A percentile compares a stretch with the other conserved stretches of the same genome.
Evolutionary conservation across 2,797 vertebrate genomes (phyloP).

Genomic region (Mus spretus): DNA sequence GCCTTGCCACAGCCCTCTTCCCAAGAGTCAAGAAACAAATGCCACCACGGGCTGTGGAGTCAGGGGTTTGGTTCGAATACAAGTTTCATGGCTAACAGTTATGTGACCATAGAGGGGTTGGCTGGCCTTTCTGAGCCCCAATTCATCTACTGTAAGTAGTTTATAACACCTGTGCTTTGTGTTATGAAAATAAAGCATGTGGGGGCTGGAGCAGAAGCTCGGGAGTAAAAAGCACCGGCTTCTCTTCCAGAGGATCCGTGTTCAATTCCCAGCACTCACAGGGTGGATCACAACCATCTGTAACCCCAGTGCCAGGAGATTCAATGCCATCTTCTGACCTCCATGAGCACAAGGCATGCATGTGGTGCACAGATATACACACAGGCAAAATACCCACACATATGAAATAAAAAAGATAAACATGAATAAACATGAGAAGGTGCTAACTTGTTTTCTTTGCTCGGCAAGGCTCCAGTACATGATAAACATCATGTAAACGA

Average conservation of each 20-base stretch:
- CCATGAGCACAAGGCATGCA: not conserved
- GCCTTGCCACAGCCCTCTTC: not conserved
- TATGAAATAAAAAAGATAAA: not conserved
- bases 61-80: not conserved
- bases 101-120: not conserved
- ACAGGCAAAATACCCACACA: not conserved
- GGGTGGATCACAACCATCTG: not conserved
- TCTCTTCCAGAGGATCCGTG: not conserved
- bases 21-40: not conserved
- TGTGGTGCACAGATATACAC: not conserved
- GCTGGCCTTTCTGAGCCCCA: not conserved
- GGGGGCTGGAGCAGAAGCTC: not conserved
- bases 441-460: not conserved
- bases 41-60: not conserved
- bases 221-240: not conserved
- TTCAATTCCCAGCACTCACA: not conserved
- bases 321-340: not conserved
- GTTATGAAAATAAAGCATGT: not conserved
- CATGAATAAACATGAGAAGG: not conserved
- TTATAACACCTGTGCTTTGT: not conserved
- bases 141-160: not conserved
- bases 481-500: not conserved
- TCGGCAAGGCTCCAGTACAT: not conserved
- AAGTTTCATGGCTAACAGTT: not conserved
- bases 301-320: too few relatives aligned